A percentile compares a stretch with the other conserved stretches of the same genome.
These are phyloP conservation scores for Spialia ferax DNA, from an alignment of 2,888 invertebrate species.

Conservation along the genomic window DNA sequence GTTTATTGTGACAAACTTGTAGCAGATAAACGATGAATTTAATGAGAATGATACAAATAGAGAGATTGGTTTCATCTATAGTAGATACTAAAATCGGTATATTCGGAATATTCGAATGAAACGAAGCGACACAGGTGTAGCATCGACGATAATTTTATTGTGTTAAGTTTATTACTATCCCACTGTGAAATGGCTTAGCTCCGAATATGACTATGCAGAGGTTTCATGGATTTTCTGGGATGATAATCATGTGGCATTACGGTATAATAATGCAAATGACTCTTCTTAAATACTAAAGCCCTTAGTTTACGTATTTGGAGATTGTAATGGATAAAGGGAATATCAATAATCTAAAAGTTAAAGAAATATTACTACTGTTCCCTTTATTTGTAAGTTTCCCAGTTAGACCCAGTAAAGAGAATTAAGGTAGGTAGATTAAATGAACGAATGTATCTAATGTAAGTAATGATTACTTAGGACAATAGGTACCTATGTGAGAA, in stretches of 20 bases:
- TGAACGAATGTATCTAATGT: no score
- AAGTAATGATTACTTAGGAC: neutral
- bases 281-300: no score
- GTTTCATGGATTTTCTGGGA: neutral
- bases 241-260: neutral
- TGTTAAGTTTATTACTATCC: neutral
- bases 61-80: no score
- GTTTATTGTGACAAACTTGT: no score
- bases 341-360: no score
- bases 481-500: neutral
- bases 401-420: no score
- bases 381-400: no score
- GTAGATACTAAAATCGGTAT: no score
- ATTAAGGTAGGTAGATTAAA: neutral
- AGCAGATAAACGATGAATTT: neutral
- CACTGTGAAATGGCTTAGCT: neutral
- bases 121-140: constrained; percentile 5
- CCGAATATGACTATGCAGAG: neutral
- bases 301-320: no score
- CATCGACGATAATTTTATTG: constrained; percentile 6
- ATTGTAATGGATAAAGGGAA: no score
- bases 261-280: neutral
- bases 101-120: neutral
- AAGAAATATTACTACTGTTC: no score
- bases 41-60: neutral